phyloP scores from a whole-genome alignment of 2,113 vertebrate genomes.

The Pavo muticus region DNA sequence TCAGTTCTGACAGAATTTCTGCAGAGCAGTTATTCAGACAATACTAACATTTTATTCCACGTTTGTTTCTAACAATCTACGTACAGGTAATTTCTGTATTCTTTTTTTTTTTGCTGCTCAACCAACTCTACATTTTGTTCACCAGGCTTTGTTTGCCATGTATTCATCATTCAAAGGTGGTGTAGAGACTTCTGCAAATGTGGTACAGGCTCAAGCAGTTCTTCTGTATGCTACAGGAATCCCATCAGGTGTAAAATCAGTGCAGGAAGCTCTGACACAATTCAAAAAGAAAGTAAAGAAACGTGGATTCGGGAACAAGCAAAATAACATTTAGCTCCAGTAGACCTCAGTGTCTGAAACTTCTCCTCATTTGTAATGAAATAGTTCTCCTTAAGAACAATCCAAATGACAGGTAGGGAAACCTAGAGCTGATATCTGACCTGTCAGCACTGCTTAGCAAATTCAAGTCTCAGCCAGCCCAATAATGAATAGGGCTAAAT shows the following conservation, averaged over 20 bases:
- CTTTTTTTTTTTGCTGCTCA: neutral
- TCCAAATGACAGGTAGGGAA: neutral
- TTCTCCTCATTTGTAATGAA: neutral
- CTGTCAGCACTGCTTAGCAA: neutral
- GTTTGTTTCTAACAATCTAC: neutral
- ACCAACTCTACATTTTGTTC: neutral
- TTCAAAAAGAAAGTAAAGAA: neutral
- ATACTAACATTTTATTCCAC: neutral
- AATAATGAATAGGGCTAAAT: neutral
- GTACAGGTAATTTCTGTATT: neutral
- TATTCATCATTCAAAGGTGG: neutral
- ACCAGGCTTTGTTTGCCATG: neutral
- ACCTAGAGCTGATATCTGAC: neutral
- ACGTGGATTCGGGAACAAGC: neutral
- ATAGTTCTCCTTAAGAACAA: neutral
- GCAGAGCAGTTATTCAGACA: neutral
- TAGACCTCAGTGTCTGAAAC: neutral
- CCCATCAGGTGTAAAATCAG: neutral
- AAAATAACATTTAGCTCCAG: neutral
- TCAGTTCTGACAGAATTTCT: slow-evolving; percentile 29
- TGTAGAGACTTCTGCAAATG: neutral
- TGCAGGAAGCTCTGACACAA: neutral
- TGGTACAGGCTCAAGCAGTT: neutral
- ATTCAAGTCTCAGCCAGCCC: neutral
- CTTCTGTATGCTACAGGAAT: neutral